Evolutionary conservation across 2,888 invertebrate species (phyloP).

Genomic region (Fabriciana adippe): DNA sequence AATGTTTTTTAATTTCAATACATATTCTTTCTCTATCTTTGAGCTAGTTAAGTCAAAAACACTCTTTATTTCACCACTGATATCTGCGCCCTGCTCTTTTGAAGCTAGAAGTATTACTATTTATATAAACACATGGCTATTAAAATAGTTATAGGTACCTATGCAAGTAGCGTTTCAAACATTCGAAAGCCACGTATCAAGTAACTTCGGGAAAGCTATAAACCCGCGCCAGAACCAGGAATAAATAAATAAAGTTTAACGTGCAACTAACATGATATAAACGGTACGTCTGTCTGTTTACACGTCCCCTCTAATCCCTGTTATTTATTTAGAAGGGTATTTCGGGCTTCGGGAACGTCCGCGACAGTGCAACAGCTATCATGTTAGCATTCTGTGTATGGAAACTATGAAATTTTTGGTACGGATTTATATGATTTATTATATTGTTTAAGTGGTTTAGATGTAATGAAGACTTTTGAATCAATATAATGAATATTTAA

Average conservation of each 20-base stretch:
- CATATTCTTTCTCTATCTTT: no score
- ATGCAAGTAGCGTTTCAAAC: not conserved
- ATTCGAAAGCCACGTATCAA: constrained; percentile 13
- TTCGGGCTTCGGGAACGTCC: constrained; percentile 13
- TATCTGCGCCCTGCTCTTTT: no score
- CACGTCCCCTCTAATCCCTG: constrained; percentile 24
- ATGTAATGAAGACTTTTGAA: no score
- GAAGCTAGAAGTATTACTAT: no score
- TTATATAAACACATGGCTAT: no score
- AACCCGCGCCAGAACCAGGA: constrained; percentile 16
- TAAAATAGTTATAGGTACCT: no score
- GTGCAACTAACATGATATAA: constrained; percentile 33
- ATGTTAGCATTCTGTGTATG: not conserved
- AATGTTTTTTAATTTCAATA: no score
- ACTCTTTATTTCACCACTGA: no score
- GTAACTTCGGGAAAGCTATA: constrained; percentile 23
- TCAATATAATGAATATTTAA: no score
- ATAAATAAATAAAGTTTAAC: constrained; percentile 37
- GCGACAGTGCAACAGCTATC: constrained; percentile 3
- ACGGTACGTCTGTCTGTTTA: constrained; percentile 28
- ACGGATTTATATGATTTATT: no score
- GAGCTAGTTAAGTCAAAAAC: no score
- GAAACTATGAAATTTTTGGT: not conserved
- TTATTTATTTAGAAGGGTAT: constrained; percentile 36
- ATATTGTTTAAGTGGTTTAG: no score